phyloP scores from a whole-genome alignment of 2,113 vertebrate genomes.

The Menidia beryllina region DNA sequence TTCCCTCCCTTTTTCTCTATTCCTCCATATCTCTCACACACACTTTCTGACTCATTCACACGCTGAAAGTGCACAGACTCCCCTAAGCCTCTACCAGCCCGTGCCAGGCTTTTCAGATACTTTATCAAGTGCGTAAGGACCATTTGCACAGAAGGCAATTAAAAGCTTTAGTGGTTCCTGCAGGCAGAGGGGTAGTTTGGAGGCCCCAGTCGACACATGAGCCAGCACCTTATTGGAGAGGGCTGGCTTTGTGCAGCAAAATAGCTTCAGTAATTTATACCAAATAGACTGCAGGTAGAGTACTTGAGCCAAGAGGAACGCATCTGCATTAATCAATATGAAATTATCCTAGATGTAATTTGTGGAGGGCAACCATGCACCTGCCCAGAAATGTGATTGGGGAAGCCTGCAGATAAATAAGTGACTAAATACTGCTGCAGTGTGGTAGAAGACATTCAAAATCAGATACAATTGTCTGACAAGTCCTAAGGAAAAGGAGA shows the following conservation, averaged over 20 bases:
- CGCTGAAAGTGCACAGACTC: conserved; percentile 52
- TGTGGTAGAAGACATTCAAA: conserved; percentile 39
- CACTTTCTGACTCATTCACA: conserved; percentile 49
- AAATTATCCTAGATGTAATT: conserved; percentile 83
- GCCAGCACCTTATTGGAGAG: conserved; percentile 94
- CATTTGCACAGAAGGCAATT: conserved; percentile 99
- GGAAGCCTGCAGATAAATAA: conserved; percentile 69
- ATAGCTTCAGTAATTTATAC: conserved; percentile 92
- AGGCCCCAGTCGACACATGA: conserved; percentile 94
- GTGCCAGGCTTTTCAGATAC: conserved; percentile 77
- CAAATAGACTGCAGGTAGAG: conserved; percentile 92
- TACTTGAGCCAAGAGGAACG: conserved; percentile 81
- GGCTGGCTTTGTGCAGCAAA: conserved; percentile 89
- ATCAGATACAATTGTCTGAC: conserved; percentile 46
- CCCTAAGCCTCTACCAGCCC: conserved; percentile 61
- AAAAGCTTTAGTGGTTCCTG: conserved; percentile 99
- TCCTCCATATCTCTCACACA: conserved; percentile 29
- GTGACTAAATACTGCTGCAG: conserved; percentile 57
- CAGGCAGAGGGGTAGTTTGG: conserved; percentile 96
- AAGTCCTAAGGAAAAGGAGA: conserved; percentile 21
- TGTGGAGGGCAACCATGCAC: conserved; percentile 79
- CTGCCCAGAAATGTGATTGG: conserved; percentile 76
- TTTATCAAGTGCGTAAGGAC: conserved; percentile 85
- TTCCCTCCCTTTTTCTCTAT: conserved; percentile 24
- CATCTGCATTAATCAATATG: conserved; percentile 88